Evolutionary conservation across 1,140 invertebrate genomes (phyloP).

Genomic region (Orussus abietinus): DNA sequence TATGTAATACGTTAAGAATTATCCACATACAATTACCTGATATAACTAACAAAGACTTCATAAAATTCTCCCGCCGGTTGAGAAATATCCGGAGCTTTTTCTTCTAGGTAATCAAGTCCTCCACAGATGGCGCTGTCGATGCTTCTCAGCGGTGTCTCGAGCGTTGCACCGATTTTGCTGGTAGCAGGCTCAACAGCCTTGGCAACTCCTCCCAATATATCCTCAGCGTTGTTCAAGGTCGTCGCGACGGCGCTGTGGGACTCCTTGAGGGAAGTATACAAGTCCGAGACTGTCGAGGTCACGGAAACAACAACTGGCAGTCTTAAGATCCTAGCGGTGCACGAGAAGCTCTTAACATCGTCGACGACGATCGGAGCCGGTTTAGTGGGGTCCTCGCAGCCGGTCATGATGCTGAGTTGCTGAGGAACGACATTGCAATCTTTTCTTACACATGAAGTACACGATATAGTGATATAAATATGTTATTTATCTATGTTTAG

Average conservation of each 20-base stretch:
- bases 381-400: conserved; percentile 21
- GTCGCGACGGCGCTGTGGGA: conserved; percentile 28
- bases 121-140: conserved; percentile 51
- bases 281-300: conserved; percentile 22
- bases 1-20: too few relatives aligned
- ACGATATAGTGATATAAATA: background rate
- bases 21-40: conserved; percentile 20
- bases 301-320: conserved; percentile 26
- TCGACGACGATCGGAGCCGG: conserved; percentile 1
- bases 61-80: conserved; percentile 40
- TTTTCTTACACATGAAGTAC: background rate
- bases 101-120: conserved; percentile 52
- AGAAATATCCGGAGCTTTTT: conserved; percentile 52
- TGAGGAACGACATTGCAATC: conserved; percentile 15
- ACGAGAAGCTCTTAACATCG: conserved; percentile 16
- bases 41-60: conserved; percentile 21
- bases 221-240: conserved; percentile 26
- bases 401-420: conserved; percentile 36
- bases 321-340: conserved; percentile 21
- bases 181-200: conserved; percentile 34
- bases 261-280: conserved; percentile 27
- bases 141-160: conserved; percentile 50
- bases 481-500: background rate
- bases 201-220: conserved; percentile 27
- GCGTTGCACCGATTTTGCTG: conserved; percentile 21